These are phyloP conservation scores for Sarcophaga carnaria DNA, from an alignment of 2,888 invertebrate genomes.

Conservation along the genomic window DNA sequence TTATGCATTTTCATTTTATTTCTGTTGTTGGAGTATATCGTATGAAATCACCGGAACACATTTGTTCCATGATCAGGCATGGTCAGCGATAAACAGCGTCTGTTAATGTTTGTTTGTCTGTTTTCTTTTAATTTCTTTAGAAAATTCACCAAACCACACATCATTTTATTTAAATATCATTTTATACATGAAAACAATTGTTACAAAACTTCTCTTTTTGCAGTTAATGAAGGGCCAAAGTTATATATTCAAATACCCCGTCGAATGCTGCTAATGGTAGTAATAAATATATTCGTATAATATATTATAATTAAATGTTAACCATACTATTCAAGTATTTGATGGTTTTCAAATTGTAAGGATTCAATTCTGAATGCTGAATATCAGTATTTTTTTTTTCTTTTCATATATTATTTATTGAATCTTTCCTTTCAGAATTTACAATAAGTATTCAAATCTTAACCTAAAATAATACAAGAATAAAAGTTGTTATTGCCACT, in stretches of 20 bases:
- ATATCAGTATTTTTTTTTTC: not conserved
- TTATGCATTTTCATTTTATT: slow-evolving; percentile 21
- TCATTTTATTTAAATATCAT: slow-evolving; percentile 27
- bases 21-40: not conserved
- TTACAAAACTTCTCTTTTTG: slow-evolving; percentile 24
- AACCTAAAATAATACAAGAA: too few species aligned
- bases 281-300: not conserved
- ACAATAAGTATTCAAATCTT: too few species aligned
- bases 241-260: not conserved
- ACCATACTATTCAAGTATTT: too few species aligned
- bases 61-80: slow-evolving; percentile 32
- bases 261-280: too few species aligned
- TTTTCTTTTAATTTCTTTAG: not conserved
- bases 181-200: slow-evolving; percentile 25
- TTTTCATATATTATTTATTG: too few species aligned
- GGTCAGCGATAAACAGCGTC: slow-evolving; percentile 1
- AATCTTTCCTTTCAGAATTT: too few species aligned
- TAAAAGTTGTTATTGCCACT: too few species aligned
- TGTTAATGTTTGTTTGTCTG: not conserved
- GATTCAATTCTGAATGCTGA: too few species aligned
- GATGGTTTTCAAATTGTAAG: too few species aligned
- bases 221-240: slow-evolving; percentile 48
- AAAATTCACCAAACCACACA: slow-evolving; percentile 15
- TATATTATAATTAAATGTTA: too few species aligned
- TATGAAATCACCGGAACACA: slow-evolving; percentile 16